A percentile compares a stretch with the other conserved stretches of the same genome.
Evolutionary conservation across 2,797 vertebrate genomes (phyloP).

Genomic region (Neomorphus geoffroyi): DNA sequence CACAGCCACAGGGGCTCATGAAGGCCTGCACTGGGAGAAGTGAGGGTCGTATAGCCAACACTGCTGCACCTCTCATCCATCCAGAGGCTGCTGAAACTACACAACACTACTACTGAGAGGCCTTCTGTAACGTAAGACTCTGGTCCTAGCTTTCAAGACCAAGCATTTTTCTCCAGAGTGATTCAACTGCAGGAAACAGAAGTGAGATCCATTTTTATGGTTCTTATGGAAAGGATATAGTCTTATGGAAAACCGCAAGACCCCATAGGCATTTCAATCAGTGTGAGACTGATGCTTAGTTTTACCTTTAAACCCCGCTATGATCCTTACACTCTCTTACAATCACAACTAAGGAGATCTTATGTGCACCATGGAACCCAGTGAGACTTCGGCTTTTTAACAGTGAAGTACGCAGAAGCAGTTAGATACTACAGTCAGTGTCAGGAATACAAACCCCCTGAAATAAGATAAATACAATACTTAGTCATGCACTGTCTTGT

Average conservation of each 20-base stretch:
- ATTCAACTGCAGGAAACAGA: background rate
- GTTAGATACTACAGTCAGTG: background rate
- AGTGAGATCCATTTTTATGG: background rate
- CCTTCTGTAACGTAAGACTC: background rate
- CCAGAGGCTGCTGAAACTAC: background rate
- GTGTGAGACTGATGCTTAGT: background rate
- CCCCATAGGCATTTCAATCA: background rate
- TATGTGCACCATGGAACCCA: background rate
- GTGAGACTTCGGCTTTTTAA: background rate
- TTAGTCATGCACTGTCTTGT: background rate
- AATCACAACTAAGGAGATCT: background rate
- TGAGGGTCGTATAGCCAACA: fast-evolving
- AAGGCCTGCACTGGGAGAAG: fast-evolving
- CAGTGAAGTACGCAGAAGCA: background rate
- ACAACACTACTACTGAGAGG: background rate
- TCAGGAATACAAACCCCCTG: background rate
- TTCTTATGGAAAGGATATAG: no score
- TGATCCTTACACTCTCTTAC: background rate
- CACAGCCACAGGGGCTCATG: background rate
- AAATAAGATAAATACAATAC: background rate
- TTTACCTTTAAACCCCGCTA: background rate
- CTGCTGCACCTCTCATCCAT: background rate
- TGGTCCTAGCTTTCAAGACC: background rate
- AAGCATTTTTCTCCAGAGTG: background rate
- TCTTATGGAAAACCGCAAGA: background rate